Conservation (phyloP, 2,888 invertebrate genomes). For the Synergus gifuensis region DNA sequence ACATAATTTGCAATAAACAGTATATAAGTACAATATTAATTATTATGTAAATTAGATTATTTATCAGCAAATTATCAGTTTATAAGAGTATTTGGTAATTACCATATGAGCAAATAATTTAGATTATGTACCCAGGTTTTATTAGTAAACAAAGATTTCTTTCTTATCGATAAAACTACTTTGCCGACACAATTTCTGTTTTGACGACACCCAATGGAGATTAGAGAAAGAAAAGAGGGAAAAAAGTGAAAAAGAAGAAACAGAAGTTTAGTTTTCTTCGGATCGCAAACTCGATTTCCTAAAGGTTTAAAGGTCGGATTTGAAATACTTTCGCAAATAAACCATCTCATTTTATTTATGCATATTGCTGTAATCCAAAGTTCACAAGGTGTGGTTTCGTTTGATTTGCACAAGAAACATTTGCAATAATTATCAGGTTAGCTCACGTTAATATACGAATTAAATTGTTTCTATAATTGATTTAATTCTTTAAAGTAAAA, state of each 20-base stretch:
- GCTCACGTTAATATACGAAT: neutral
- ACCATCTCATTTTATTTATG: neutral
- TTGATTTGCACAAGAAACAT: neutral
- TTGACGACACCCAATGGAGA: neutral
- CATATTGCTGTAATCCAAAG: neutral
- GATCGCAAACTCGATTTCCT: neutral
- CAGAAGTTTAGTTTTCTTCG: too few species aligned
- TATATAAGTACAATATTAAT: too few species aligned
- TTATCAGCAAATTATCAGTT: too few species aligned
- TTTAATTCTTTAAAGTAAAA: neutral
- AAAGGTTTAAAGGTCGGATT: conserved; percentile 28
- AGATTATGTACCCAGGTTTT: too few species aligned
- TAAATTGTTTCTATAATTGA: neutral
- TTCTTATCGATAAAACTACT: neutral
- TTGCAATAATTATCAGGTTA: conserved; percentile 26
- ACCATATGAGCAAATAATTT: too few species aligned
- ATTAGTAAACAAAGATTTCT: neutral
- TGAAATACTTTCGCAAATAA: conserved; percentile 5
- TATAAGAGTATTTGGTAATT: too few species aligned
- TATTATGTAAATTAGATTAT: too few species aligned
- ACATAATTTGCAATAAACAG: too few species aligned
- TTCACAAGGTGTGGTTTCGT: neutral
- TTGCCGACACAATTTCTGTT: neutral
- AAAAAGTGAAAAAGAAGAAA: neutral
- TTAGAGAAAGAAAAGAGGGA: neutral